phyloP scores from a whole-genome alignment of 1,140 invertebrate species.

The Mercenaria mercenaria region DNA sequence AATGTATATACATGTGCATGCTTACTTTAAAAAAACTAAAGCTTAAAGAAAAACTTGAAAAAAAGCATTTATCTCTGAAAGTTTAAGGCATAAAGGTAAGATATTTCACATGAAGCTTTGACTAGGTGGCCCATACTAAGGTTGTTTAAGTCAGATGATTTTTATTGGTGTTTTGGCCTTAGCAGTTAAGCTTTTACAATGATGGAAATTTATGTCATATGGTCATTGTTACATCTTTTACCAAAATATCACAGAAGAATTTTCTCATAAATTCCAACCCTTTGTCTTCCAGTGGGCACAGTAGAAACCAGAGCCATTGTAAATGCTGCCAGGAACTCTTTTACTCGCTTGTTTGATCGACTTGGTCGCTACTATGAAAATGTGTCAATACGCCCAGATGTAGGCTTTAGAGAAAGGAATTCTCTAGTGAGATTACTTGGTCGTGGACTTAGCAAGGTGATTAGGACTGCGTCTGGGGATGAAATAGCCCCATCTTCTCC shows the following conservation, averaged over 20 bases:
- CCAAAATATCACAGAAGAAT: too few species aligned
- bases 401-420: constrained; percentile 74
- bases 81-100: too few species aligned
- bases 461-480: neutral
- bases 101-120: too few species aligned
- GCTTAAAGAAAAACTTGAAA: too few species aligned
- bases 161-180: too few species aligned
- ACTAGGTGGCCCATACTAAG: too few species aligned
- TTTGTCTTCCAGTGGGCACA: constrained; percentile 63
- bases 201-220: too few species aligned
- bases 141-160: too few species aligned
- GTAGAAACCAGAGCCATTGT: constrained; percentile 78
- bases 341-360: constrained; percentile 79
- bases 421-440: constrained; percentile 77
- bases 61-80: too few species aligned
- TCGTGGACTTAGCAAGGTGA: constrained; percentile 66
- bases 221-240: too few species aligned
- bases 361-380: constrained; percentile 77
- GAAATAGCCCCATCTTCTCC: constrained; percentile 28
- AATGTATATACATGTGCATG: neutral
- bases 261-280: neutral
- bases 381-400: constrained; percentile 66
- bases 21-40: too few species aligned
- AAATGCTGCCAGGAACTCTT: constrained; percentile 79
- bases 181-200: too few species aligned